Conservation (phyloP, 1,140 invertebrate genomes). For the Heliconius himera region DNA sequence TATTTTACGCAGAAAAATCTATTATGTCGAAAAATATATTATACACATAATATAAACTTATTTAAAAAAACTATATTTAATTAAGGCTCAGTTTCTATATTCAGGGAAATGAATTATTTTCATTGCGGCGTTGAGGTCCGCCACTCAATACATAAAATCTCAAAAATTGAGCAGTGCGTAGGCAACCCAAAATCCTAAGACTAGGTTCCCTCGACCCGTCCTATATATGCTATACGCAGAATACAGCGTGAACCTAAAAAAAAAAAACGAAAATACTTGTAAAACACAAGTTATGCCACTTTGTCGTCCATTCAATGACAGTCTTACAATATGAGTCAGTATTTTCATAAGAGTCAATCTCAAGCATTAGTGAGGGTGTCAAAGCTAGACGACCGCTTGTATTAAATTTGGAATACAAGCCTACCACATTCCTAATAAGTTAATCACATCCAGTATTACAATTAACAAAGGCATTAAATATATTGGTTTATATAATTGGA, state of each 20-base stretch:
- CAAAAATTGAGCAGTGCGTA: background rate
- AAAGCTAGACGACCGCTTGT: background rate
- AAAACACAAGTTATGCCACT: background rate
- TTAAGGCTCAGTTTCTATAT: background rate
- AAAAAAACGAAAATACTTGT: background rate
- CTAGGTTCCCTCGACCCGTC: no score
- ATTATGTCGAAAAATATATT: no score
- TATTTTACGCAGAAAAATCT: no score
- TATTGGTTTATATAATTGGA: background rate
- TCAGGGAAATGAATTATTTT: background rate
- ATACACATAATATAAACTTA: no score
- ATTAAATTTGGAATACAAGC: constrained; percentile 2
- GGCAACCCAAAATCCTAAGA: no score
- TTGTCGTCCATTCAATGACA: background rate
- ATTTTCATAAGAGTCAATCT: background rate
- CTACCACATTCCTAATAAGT: background rate
- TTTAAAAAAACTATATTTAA: no score
- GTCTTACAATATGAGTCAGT: background rate
- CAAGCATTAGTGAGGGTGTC: background rate
- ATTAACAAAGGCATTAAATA: constrained; percentile 8
- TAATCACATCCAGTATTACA: background rate
- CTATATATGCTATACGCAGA: no score
- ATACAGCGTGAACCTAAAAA: background rate
- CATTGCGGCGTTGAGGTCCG: background rate
- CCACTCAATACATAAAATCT: background rate